Conservation (phyloP, 2,113 vertebrate species). For the Proteles cristata region DNA sequence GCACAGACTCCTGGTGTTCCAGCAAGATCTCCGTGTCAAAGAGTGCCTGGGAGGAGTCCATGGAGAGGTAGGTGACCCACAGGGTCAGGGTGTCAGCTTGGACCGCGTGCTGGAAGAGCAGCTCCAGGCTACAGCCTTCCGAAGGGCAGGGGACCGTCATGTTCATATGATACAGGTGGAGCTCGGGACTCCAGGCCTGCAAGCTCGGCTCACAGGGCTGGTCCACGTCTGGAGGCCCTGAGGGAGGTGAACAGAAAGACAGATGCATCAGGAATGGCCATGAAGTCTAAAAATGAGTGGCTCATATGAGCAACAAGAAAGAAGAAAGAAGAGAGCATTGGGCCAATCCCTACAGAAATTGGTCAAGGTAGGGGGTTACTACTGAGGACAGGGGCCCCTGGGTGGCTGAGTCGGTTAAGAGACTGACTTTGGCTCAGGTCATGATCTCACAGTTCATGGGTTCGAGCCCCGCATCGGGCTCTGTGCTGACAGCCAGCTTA, state of each 20-base stretch:
- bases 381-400: not conserved
- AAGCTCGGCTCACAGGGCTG: slow-evolving; percentile 96
- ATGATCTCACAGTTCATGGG: no score
- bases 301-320: not conserved
- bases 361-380: not conserved
- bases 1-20: slow-evolving; percentile 88
- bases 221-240: slow-evolving; percentile 96
- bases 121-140: slow-evolving; percentile 93
- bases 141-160: slow-evolving; percentile 94
- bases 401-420: no score
- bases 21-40: slow-evolving; percentile 91
- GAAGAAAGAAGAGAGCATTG: not conserved
- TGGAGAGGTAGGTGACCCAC: slow-evolving; percentile 96
- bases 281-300: not conserved
- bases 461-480: no score
- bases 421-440: no score
- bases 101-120: slow-evolving; percentile 91
- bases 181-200: slow-evolving; percentile 97
- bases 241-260: not conserved
- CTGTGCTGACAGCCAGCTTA: no score
- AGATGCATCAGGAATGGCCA: not conserved
- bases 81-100: slow-evolving; percentile 91
- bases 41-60: slow-evolving; percentile 86
- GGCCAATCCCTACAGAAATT: not conserved
- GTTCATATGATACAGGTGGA: slow-evolving; percentile 95